Conservation (phyloP, 2,113 vertebrate genomes). For the Mugil cephalus region DNA sequence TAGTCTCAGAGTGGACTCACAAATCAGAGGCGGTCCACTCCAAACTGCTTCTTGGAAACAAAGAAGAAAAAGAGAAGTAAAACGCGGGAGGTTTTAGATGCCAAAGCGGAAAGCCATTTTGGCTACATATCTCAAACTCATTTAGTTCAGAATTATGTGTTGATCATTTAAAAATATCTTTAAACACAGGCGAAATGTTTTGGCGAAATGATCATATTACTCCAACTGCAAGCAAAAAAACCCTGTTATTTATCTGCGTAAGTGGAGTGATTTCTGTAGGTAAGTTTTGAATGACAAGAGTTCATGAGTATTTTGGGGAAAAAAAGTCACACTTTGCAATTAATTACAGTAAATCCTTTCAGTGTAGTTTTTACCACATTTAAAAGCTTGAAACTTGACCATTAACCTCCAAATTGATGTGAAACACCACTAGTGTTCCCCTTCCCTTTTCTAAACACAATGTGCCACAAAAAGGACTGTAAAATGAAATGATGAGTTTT, state of each 20-base stretch:
- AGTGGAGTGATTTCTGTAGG: constrained; percentile 50
- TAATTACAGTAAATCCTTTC: constrained; percentile 86
- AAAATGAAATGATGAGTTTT: constrained; percentile 90
- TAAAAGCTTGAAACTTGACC: constrained; percentile 88
- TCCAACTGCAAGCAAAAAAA: constrained; percentile 44
- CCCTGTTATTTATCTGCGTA: constrained; percentile 62
- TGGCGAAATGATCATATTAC: constrained; percentile 55
- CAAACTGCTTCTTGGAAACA: constrained; percentile 13
- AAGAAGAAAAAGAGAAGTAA: constrained; percentile 8
- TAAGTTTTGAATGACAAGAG: constrained; percentile 68
- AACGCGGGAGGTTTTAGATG: constrained; percentile 18
- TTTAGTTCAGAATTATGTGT: constrained; percentile 39
- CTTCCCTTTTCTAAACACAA: constrained; percentile 76
- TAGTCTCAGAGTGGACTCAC: constrained; percentile 55
- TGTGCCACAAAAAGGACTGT: constrained; percentile 82
- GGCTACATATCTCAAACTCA: constrained; percentile 44
- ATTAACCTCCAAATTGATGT: constrained; percentile 88
- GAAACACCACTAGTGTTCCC: constrained; percentile 76
- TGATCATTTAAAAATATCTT: constrained; percentile 56
- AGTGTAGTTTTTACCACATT: constrained; percentile 81
- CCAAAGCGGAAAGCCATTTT: constrained; percentile 28
- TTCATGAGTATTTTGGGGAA: constrained; percentile 51
- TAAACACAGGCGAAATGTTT: constrained; percentile 62
- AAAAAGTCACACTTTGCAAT: constrained; percentile 80
- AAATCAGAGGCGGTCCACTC: constrained; percentile 56